These are phyloP conservation scores for Listronotus oregonensis DNA, from an alignment of 1,140 invertebrate species.

Conservation along the genomic window DNA sequence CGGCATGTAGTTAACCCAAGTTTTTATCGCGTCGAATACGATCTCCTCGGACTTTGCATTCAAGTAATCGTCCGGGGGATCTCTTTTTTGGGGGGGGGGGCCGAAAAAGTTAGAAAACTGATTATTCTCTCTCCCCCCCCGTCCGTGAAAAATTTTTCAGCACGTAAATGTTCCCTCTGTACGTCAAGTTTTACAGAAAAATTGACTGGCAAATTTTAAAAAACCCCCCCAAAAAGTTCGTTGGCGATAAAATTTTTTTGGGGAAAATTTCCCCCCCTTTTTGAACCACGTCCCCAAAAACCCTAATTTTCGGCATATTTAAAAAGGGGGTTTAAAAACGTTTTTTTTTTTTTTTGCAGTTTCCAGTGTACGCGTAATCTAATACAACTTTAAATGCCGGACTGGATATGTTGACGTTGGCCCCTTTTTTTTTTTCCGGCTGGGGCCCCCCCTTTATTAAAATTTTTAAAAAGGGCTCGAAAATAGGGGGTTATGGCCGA, in stretches of 20 bases:
- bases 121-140: constrained; percentile 60
- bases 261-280: constrained; percentile 66
- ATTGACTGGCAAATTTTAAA: constrained; percentile 71
- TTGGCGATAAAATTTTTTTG: constrained; percentile 56
- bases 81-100: constrained; percentile 61
- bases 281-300: constrained; percentile 65
- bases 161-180: constrained; percentile 60
- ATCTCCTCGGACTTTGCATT: constrained; percentile 71
- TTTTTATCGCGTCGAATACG: constrained; percentile 70
- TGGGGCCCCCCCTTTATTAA: constrained; percentile 60
- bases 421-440: constrained; percentile 60
- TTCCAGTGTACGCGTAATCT: constrained; percentile 70
- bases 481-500: constrained; percentile 72
- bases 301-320: constrained; percentile 68
- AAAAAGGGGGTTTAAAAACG: constrained; percentile 66
- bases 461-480: constrained; percentile 67
- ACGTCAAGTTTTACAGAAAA: constrained; percentile 66
- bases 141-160: constrained; percentile 60
- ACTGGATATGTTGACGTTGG: no score
- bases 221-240: constrained; percentile 62
- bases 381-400: no score
- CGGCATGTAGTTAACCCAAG: constrained; percentile 60
- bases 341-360: constrained; percentile 62
- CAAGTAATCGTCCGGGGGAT: constrained; percentile 66
- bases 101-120: constrained; percentile 61